These are phyloP conservation scores for Ditula angustiorana DNA, from an alignment of 2,888 invertebrate genomes.

Conservation along the genomic window DNA sequence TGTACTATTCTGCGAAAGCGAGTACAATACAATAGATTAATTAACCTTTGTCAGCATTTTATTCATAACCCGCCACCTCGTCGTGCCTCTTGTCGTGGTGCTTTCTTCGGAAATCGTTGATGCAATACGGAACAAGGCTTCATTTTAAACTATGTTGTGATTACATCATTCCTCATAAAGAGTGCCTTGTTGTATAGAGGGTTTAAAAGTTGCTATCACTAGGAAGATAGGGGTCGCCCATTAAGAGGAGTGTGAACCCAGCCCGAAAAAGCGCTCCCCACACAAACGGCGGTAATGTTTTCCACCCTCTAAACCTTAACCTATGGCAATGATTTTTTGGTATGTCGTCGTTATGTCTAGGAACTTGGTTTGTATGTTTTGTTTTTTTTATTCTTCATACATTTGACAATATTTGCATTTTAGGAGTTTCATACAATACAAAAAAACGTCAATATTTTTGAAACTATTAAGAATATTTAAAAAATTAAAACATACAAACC, in stretches of 20 bases:
- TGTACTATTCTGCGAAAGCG: constrained; percentile 3
- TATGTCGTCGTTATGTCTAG: too few relatives aligned
- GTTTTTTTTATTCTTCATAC: too few relatives aligned
- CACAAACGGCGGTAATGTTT: too few relatives aligned
- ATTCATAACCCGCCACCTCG: background rate
- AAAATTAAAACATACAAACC: too few relatives aligned
- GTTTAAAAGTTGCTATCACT: background rate
- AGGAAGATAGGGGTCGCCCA: background rate
- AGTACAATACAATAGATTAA: constrained; percentile 6
- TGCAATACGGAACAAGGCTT: background rate
- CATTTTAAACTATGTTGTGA: background rate
- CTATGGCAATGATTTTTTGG: too few relatives aligned
- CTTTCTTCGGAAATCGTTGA: background rate
- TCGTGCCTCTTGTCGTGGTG: background rate
- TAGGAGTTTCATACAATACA: too few relatives aligned
- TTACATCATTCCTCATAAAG: background rate
- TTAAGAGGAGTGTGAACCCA: background rate
- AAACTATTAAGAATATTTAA: too few relatives aligned
- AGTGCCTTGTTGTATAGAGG: background rate
- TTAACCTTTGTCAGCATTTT: constrained; percentile 6
- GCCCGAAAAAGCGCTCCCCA: too few relatives aligned
- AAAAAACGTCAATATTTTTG: too few relatives aligned
- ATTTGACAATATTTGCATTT: too few relatives aligned
- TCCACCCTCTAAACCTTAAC: too few relatives aligned
- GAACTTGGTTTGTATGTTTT: too few relatives aligned